Conservation (phyloP, 2,113 vertebrate species). For the Aptenodytes forsteri region DNA sequence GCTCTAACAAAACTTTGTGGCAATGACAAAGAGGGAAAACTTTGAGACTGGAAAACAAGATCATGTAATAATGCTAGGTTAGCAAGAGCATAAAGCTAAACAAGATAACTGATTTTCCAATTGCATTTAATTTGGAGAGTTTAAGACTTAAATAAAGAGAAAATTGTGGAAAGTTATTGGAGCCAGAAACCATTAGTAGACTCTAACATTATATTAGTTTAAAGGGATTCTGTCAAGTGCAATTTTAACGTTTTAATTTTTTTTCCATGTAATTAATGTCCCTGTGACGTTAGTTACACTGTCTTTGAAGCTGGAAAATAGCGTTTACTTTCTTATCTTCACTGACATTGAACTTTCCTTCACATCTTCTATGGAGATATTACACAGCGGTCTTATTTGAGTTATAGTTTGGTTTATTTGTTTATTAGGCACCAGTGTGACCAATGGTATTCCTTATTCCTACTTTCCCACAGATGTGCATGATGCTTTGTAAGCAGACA, state of each 20-base stretch:
- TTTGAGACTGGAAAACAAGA: slow-evolving; percentile 9
- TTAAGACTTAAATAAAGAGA: slow-evolving; percentile 53
- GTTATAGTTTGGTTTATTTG: not conserved
- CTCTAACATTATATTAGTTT: slow-evolving; percentile 23
- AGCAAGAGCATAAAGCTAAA: slow-evolving; percentile 42
- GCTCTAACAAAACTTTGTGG: not conserved
- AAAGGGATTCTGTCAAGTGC: slow-evolving; percentile 51
- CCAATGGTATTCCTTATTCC: not conserved
- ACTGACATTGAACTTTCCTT: not conserved
- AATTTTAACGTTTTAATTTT: not conserved
- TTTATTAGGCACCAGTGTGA: not conserved
- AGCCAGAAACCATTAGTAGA: slow-evolving; percentile 48
- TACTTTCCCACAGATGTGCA: accelerated
- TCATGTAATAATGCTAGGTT: slow-evolving; percentile 24
- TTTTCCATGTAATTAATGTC: slow-evolving; percentile 35
- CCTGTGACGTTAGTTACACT: slow-evolving; percentile 6
- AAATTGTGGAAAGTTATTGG: slow-evolving; percentile 23
- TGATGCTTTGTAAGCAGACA: not conserved
- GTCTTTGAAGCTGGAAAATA: slow-evolving; percentile 2
- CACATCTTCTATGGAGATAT: not conserved
- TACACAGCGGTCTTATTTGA: not conserved
- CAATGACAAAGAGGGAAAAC: not conserved
- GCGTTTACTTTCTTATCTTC: not conserved
- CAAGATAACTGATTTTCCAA: slow-evolving; percentile 60
- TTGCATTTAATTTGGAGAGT: slow-evolving; percentile 36